Base-by-base conservation (phyloP, 1,140 invertebrate species). In the Sminthurinus signatus region DNA sequence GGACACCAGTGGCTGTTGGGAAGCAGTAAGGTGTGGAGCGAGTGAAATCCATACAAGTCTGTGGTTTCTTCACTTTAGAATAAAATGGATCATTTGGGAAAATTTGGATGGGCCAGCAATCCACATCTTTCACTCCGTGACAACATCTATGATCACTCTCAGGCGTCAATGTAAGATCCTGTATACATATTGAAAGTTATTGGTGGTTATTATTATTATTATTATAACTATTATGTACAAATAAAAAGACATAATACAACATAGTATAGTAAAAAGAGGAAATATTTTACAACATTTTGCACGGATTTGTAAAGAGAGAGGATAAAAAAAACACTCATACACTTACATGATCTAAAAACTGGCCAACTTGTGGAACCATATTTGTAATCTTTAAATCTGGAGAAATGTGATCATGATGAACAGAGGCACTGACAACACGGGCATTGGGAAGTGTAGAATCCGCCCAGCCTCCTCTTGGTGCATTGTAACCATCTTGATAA, bases 81-180 rank as follows among this genome's bases (percentile, higher is more conserved):
- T 90, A 96, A 81, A 94, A 95, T 73, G 91, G 89, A 76, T 96
- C 93, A 73, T 94, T 87, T 51, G 87, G 84, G 0, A 91, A 91
- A 19, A 96, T 86, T 36, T 80, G 75, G 65, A 96, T 94, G 5
- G 67, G 59, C 31, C 52, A 72, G 36, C 70, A 72, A 28, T 67
- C 67, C 12, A 62, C 50, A 50, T 69, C 61, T 8, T 59, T 62
- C 0, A 25, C n/a, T 39, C 61, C 62, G 19, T 32, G 42, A 48
- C 65, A 71, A 21, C 62, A 65, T 8, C 56, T 52, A 25, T 63
- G 62, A 54, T 64, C 63, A 44, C 28, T 29, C 27, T 67, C 63
- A 19, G 69, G 69, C n/a, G 65, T 68, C n/a, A 63, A 43, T 10
- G 65, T 65, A 55, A 71, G 48, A 19, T 71, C 69, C n/a, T n/a